These are phyloP conservation scores for Stomatorhinus walkeri DNA, from an alignment of 2,797 vertebrate species.

Conservation along the genomic window DNA sequence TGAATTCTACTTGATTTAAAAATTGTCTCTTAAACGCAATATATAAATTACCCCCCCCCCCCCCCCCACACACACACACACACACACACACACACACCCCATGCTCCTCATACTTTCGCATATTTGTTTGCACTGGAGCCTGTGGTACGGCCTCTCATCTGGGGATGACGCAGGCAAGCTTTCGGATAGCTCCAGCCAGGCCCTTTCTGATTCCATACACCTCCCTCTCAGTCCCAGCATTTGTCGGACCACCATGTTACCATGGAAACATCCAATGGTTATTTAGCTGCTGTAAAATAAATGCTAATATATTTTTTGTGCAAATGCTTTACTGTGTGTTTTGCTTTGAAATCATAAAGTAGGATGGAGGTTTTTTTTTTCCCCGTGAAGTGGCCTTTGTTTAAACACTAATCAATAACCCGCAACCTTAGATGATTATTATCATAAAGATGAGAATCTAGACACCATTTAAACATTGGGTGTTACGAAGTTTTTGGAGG, in stretches of 20 bases:
- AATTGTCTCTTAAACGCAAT: not conserved
- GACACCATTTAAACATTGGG: not conserved
- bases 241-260: not conserved
- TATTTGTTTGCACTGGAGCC: not conserved
- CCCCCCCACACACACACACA: no score
- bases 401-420: conserved; percentile 7
- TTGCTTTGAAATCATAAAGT: conserved; percentile 11
- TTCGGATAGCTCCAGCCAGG: not conserved
- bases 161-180: not conserved
- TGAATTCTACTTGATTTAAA: not conserved
- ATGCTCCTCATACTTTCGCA: not conserved
- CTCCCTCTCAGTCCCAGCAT: not conserved
- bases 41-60: not conserved
- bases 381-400: not conserved
- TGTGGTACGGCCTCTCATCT: not conserved
- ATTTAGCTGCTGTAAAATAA: conserved; percentile 17
- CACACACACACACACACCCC: no score
- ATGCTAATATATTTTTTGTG: conserved; percentile 10
- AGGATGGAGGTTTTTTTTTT: not conserved
- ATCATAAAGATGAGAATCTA: not conserved
- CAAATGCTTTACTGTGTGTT: conserved; percentile 5
- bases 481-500: not conserved
- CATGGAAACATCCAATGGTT: conserved; percentile 17
- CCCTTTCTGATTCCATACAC: not conserved
- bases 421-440: not conserved